phyloP scores from a whole-genome alignment of 2,888 invertebrate species.

The Nycteola revayana region DNA sequence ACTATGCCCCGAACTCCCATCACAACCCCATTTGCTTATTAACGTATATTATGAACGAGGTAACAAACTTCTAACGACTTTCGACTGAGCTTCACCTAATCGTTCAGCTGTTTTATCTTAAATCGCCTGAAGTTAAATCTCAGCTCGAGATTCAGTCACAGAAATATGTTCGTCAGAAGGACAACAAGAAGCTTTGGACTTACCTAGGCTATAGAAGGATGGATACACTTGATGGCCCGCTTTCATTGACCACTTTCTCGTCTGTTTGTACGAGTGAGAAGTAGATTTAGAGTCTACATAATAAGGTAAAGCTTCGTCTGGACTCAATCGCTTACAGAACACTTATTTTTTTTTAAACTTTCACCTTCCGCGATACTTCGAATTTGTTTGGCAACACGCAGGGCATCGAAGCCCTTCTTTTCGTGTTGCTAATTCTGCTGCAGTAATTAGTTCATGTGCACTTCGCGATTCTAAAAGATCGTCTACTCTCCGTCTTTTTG shows the following conservation, averaged over 20 bases:
- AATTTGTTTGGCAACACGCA: not conserved
- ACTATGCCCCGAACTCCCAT: not conserved
- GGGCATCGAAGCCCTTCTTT: not conserved
- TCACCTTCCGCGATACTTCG: not conserved
- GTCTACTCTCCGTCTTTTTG: constrained; percentile 5
- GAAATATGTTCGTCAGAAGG: not conserved
- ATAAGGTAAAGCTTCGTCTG: constrained; percentile 9
- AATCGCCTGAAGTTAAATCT: too few relatives aligned
- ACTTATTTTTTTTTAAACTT: too few relatives aligned
- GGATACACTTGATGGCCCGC: constrained; percentile 17
- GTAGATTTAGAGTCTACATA: constrained; percentile 9
- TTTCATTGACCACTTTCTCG: constrained; percentile 13
- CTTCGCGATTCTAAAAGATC: constrained; percentile 3
- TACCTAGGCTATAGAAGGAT: constrained; percentile 1
- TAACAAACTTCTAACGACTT: not conserved
- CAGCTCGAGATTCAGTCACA: not conserved
- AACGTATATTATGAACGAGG: too few relatives aligned
- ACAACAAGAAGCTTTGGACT: constrained; percentile 3
- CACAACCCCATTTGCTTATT: too few relatives aligned
- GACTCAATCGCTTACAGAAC: constrained; percentile 3
- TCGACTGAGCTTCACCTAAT: not conserved
- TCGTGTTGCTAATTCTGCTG: constrained; percentile 3
- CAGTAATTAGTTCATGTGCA: constrained; percentile 3
- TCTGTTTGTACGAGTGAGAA: constrained; percentile 9
- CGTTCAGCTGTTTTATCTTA: not conserved